A percentile compares a stretch with the other conserved stretches of the same genome.
Evolutionary conservation across 2,113 vertebrate species (phyloP).

Genomic region (Martes martes): DNA sequence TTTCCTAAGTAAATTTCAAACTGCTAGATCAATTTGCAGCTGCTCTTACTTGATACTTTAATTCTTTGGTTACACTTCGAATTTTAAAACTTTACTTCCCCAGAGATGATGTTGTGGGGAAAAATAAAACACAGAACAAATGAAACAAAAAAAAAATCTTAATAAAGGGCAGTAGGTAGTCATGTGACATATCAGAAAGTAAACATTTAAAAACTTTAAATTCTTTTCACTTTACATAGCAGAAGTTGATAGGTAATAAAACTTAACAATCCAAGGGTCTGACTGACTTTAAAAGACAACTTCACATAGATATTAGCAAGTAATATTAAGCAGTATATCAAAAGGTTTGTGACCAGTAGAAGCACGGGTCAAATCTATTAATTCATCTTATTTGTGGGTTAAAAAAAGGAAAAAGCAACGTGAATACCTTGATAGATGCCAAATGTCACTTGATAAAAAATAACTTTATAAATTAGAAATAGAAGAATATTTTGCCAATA

Average conservation of each 20-base stretch:
- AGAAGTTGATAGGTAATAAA: slow-evolving; percentile 11
- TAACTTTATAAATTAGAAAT: neutral
- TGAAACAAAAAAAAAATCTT: neutral
- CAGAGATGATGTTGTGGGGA: neutral
- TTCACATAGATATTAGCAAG: neutral
- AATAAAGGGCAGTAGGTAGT: neutral
- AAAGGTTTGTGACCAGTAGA: neutral
- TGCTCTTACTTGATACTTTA: neutral
- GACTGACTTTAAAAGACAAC: neutral
- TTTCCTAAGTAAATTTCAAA: slow-evolving; percentile 9
- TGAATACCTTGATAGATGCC: neutral
- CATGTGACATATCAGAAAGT: neutral
- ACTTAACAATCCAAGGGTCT: neutral
- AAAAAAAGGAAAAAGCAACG: slow-evolving; percentile 2
- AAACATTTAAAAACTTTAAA: neutral
- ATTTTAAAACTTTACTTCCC: neutral
- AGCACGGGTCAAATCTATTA: neutral
- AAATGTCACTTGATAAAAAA: neutral
- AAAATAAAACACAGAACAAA: neutral
- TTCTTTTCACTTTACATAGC: neutral
- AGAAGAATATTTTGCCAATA: neutral
- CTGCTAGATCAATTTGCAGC: neutral
- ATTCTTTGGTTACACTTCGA: neutral
- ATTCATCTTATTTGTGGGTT: neutral
- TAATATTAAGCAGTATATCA: neutral